A percentile compares a stretch with the other conserved stretches of the same genome.
These are phyloP conservation scores for Morus bassanus DNA, from an alignment of 2,797 vertebrate species.

Conservation along the genomic window DNA sequence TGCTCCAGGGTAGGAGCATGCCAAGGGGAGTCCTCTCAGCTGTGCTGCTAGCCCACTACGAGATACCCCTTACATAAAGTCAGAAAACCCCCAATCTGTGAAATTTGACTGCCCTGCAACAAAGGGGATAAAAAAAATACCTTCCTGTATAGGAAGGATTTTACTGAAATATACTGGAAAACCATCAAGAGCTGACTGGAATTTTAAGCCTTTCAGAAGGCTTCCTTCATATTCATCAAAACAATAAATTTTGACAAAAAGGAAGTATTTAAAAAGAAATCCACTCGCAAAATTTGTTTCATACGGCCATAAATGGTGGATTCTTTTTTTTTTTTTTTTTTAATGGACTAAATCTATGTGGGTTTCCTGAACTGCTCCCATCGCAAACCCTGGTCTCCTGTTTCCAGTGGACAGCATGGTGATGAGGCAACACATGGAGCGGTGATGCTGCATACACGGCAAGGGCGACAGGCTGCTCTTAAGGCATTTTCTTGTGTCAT, in stretches of 20 bases:
- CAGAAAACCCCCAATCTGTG: background rate
- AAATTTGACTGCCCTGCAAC: background rate
- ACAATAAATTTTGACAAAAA: background rate
- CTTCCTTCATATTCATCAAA: background rate
- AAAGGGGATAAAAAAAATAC: background rate
- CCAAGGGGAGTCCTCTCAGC: background rate
- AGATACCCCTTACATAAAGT: background rate
- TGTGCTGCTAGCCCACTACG: background rate
- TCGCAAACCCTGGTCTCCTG: background rate
- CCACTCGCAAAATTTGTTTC: background rate
- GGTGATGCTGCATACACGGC: background rate
- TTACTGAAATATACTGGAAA: background rate
- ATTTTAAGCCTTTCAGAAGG: background rate
- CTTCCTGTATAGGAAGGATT: background rate
- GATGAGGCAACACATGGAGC: background rate
- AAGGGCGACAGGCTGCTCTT: conserved; percentile 31
- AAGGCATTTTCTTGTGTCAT: conserved; percentile 62
- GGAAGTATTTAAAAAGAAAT: background rate
- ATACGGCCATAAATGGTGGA: background rate
- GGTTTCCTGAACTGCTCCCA: conserved; percentile 6
- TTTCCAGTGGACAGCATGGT: background rate
- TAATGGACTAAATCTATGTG: background rate
- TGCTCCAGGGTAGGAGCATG: background rate
- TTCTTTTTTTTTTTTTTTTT: background rate
- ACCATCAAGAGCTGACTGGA: background rate